phyloP scores from a whole-genome alignment of 2,113 vertebrate species.

The Tonatia bakeri region DNA sequence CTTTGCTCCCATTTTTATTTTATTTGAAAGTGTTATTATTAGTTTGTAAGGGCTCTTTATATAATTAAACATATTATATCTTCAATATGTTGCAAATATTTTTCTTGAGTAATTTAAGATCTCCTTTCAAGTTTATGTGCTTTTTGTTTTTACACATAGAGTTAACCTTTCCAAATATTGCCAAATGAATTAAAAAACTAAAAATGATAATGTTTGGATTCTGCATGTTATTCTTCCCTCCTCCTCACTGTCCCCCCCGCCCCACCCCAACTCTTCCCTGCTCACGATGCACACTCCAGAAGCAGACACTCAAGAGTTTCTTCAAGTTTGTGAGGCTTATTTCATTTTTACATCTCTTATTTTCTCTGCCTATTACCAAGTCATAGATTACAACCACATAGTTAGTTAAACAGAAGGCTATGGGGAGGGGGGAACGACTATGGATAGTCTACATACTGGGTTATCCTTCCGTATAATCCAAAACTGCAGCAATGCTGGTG shows the following conservation, averaged over 20 bases:
- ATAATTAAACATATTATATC: background rate
- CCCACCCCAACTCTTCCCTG: background rate
- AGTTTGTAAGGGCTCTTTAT: background rate
- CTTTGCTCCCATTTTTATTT: background rate
- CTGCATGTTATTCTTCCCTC: background rate
- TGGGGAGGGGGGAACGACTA: no score
- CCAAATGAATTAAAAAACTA: background rate
- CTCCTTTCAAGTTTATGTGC: background rate
- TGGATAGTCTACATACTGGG: background rate
- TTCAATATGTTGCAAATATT: background rate
- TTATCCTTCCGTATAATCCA: background rate
- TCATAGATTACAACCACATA: background rate
- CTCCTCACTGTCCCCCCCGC: no score
- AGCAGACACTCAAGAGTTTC: background rate
- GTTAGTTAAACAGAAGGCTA: background rate
- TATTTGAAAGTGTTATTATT: background rate
- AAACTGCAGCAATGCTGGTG: background rate
- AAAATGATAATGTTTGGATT: background rate
- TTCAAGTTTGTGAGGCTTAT: background rate
- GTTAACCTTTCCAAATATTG: background rate
- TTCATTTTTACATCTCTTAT: background rate
- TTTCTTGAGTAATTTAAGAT: background rate
- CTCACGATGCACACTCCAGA: background rate
- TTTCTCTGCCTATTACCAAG: background rate
- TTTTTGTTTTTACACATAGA: background rate